These are phyloP conservation scores for Tipula lateralis DNA, from an alignment of 2,888 invertebrate genomes.

Conservation along the genomic window DNA sequence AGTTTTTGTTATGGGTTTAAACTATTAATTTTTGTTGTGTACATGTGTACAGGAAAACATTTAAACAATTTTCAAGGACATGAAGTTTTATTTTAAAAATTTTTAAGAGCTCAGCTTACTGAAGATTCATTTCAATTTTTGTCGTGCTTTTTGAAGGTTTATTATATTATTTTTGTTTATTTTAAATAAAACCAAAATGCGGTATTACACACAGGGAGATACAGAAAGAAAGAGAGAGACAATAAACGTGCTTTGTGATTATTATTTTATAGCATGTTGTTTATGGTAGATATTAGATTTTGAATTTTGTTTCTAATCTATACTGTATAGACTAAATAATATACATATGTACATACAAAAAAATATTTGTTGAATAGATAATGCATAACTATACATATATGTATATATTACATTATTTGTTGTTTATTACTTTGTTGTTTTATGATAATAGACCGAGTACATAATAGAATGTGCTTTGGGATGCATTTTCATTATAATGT, in stretches of 20 bases:
- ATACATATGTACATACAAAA: not conserved
- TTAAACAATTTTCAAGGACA: not conserved
- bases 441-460: not conserved
- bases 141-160: not conserved
- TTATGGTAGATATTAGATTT: not conserved
- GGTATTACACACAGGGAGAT: not conserved
- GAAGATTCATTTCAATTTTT: not conserved
- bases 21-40: not conserved
- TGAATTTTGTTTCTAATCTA: not conserved
- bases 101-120: not conserved
- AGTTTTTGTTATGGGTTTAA: not conserved
- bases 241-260: not conserved
- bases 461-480: not conserved
- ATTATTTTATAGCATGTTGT: not conserved
- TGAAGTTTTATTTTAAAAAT: not conserved
- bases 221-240: not conserved
- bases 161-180: not conserved
- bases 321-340: not conserved
- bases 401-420: not conserved
- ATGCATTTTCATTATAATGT: not conserved
- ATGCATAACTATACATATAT: not conserved
- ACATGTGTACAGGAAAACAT: not conserved
- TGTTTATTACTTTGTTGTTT: not conserved
- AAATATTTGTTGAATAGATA: slow-evolving; percentile 4
- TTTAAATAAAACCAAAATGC: not conserved